These are phyloP conservation scores for Graphium colonna DNA, from an alignment of 2,888 invertebrate genomes.

Conservation along the genomic window DNA sequence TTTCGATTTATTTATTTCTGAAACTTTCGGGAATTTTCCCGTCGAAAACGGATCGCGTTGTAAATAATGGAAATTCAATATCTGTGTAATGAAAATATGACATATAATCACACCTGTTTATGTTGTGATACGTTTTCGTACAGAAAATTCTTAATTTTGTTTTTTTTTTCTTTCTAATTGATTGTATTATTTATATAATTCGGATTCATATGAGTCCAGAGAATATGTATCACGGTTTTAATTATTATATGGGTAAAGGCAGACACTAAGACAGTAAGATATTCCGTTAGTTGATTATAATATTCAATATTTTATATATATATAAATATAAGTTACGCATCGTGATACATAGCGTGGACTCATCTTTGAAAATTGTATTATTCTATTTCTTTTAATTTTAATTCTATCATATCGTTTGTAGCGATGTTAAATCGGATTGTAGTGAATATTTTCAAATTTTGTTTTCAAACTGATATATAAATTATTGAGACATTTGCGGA, in stretches of 20 bases:
- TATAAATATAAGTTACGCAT: neutral
- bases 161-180: neutral
- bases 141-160: neutral
- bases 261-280: neutral
- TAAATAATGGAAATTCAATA: neutral
- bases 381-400: conserved; percentile 6
- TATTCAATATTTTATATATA: neutral
- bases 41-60: neutral
- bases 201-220: neutral
- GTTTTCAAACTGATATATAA: neutral
- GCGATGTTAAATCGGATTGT: conserved; percentile 4
- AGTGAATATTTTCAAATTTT: conserved; percentile 1
- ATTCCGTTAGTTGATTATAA: neutral
- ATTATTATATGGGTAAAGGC: neutral
- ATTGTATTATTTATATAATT: conserved; percentile 1
- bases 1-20: too few relatives aligned
- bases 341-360: conserved; percentile 2
- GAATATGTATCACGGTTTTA: neutral
- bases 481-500: neutral
- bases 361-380: conserved; percentile 6
- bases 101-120: neutral
- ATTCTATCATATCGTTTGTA: neutral
- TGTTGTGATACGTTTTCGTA: neutral
- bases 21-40: too few relatives aligned
- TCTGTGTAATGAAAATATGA: neutral